Evolutionary conservation across 2,888 invertebrate genomes (phyloP).

Genomic region (Strigamia maritima): DNA sequence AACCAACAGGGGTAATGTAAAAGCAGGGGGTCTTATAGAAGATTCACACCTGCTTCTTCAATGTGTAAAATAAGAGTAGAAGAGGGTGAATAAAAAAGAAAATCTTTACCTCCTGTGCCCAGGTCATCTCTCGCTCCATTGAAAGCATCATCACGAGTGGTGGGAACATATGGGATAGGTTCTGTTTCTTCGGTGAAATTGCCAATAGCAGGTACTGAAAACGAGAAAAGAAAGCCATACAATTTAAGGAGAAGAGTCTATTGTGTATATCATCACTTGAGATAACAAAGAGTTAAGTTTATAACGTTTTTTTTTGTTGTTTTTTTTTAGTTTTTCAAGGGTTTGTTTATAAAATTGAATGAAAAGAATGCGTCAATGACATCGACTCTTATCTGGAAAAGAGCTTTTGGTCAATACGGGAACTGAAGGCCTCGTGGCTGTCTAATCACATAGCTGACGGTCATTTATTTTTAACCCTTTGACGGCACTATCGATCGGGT

Average conservation of each 20-base stretch:
- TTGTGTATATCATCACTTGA: neutral
- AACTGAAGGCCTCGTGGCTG: neutral
- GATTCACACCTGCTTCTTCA: conserved; percentile 28
- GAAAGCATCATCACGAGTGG: conserved; percentile 38
- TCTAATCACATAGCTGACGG: conserved; percentile 29
- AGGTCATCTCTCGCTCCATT: conserved; percentile 42
- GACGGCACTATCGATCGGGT: conserved; percentile 26
- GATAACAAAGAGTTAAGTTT: neutral
- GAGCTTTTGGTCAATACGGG: conserved; percentile 2
- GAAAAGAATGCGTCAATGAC: neutral
- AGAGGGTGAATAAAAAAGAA: neutral
- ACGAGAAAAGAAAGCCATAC: conserved; percentile 20
- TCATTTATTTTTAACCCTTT: conserved; percentile 34
- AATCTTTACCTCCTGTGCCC: conserved; percentile 40
- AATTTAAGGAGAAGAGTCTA: conserved; percentile 4
- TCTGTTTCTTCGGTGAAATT: conserved; percentile 69
- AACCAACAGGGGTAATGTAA: conserved; percentile 28
- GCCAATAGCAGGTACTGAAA: conserved; percentile 58
- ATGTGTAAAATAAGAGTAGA: neutral
- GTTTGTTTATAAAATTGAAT: conserved; percentile 17
- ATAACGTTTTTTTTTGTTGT: neutral
- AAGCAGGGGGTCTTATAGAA: neutral
- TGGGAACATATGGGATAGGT: conserved; percentile 56
- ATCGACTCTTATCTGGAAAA: conserved; percentile 17
- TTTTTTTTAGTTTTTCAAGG: too few species aligned